These are phyloP conservation scores for Nephrotoma guestfalica DNA, from an alignment of 2,888 invertebrate species.

Conservation along the genomic window DNA sequence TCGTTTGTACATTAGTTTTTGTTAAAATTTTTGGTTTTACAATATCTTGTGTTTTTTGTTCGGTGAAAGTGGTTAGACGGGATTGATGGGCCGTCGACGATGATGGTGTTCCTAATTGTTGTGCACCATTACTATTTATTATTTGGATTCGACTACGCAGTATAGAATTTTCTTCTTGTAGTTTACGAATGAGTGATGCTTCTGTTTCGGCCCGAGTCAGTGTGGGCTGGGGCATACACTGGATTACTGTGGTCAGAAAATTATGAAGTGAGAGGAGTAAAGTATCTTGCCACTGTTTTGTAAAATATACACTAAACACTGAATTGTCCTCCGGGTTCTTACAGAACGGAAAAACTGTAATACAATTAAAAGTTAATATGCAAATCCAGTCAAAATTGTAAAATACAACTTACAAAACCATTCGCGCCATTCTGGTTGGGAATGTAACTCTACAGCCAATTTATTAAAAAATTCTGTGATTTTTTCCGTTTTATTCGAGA, in stretches of 20 bases:
- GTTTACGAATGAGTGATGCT: conserved; percentile 56
- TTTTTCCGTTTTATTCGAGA: conserved; percentile 70
- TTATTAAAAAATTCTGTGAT: conserved; percentile 79
- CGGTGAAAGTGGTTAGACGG: conserved; percentile 9
- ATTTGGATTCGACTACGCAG: conserved; percentile 42
- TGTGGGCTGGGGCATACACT: conserved; percentile 78
- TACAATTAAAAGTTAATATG: neutral
- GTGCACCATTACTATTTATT: neutral
- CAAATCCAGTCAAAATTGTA: conserved; percentile 1
- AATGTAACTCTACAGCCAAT: conserved; percentile 74
- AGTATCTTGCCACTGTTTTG: conserved; percentile 91
- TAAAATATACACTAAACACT: conserved; percentile 76
- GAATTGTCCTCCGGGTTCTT: conserved; percentile 85
- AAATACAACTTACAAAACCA: conserved; percentile 75
- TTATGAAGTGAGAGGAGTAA: conserved; percentile 80
- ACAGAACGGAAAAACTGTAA: conserved; percentile 77
- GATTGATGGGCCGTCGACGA: conserved; percentile 10
- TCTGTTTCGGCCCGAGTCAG: conserved; percentile 78
- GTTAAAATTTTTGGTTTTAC: conserved; percentile 18
- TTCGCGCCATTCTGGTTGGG: conserved; percentile 87
- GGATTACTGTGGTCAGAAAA: conserved; percentile 74
- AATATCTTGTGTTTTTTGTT: conserved; percentile 13
- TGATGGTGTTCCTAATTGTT: neutral
- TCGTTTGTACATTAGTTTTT: conserved; percentile 33
- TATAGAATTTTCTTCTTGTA: conserved; percentile 72